These are phyloP conservation scores for Cancer borealis DNA, from an alignment of 2,888 invertebrate species.

Conservation along the genomic window DNA sequence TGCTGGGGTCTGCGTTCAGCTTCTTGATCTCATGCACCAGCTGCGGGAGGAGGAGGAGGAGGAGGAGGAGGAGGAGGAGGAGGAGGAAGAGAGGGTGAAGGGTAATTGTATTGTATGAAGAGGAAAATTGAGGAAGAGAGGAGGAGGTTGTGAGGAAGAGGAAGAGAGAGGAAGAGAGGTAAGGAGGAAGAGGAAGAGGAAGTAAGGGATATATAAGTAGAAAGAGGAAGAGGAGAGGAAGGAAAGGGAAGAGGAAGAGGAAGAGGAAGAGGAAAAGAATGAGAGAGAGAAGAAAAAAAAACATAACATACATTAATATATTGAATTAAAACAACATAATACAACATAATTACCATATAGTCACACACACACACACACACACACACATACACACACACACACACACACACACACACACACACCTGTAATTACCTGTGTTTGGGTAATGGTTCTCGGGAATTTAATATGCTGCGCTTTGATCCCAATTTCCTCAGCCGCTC, in stretches of 20 bases:
- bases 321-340: neutral
- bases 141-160: too few relatives aligned
- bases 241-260: neutral
- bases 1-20: slow-evolving; percentile 89
- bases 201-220: neutral
- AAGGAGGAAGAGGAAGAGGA: neutral
- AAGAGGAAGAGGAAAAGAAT: too few relatives aligned
- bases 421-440: slow-evolving; percentile 69
- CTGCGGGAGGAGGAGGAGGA: slow-evolving; percentile 80
- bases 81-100: neutral
- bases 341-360: neutral
- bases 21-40: slow-evolving; percentile 85
- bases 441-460: slow-evolving; percentile 83
- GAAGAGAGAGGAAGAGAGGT: neutral
- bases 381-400: neutral
- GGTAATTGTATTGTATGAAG: neutral
- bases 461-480: slow-evolving; percentile 90
- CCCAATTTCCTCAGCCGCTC: slow-evolving; percentile 94
- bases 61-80: neutral
- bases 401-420: slow-evolving; percentile 8
- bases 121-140: too few relatives aligned
- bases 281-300: too few relatives aligned
- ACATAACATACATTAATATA: too few relatives aligned
- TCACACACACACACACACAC: too few relatives aligned
- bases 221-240: neutral